Conservation (phyloP, 2,888 invertebrate genomes). For the Melanargia galathea region DNA sequence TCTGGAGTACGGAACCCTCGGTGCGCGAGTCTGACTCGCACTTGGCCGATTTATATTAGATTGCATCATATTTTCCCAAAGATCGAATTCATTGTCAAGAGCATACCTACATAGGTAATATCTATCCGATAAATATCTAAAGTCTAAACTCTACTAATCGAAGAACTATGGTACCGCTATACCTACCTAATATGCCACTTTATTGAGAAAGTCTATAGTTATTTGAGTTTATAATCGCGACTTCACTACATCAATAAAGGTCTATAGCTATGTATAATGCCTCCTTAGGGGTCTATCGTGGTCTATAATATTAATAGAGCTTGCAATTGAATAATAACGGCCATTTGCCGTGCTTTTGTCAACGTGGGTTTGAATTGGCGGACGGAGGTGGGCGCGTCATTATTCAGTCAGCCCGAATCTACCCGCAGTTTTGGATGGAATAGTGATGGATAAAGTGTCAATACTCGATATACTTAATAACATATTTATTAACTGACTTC, state of each 20-base stretch:
- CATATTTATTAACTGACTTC: too few species aligned
- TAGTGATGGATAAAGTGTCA: constrained; percentile 49
- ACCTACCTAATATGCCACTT: not conserved
- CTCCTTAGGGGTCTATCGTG: constrained; percentile 52
- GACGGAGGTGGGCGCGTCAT: constrained; percentile 73
- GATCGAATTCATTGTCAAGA: too few species aligned
- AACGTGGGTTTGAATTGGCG: constrained; percentile 70
- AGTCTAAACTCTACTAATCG: not conserved
- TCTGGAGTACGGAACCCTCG: too few species aligned
- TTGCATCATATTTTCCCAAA: too few species aligned
- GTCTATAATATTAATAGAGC: constrained; percentile 67
- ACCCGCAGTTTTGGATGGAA: constrained; percentile 51
- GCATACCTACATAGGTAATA: too few species aligned
- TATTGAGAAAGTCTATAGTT: constrained; percentile 18
- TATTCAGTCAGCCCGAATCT: constrained; percentile 62
- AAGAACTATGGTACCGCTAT: not conserved
- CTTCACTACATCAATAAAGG: constrained; percentile 39
- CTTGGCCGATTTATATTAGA: too few species aligned
- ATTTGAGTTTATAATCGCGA: constrained; percentile 32
- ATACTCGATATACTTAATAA: constrained; percentile 38
- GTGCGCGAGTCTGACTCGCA: too few species aligned
- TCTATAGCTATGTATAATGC: constrained; percentile 49
- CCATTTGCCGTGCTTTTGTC: constrained; percentile 78
- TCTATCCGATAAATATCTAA: not conserved
- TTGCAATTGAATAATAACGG: constrained; percentile 66